Conservation (phyloP, 2,888 invertebrate species). For the Drosophila flavopinicola region DNA sequence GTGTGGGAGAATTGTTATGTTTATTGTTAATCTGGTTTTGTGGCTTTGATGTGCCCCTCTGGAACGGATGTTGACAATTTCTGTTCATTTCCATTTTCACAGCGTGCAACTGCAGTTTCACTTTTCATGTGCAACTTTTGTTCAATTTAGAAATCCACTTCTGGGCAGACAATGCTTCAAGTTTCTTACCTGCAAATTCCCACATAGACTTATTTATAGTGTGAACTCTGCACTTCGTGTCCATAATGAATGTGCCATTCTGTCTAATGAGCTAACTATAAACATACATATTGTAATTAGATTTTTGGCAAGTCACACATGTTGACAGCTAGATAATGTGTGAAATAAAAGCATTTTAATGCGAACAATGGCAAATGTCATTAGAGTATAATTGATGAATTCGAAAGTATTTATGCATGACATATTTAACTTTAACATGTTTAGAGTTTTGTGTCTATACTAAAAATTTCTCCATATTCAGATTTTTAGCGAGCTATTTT, state of each 20-base stretch:
- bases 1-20: conserved; percentile 47
- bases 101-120: conserved; percentile 47
- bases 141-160: conserved; percentile 9
- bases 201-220: conserved; percentile 41
- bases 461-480: too few species aligned
- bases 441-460: too few species aligned
- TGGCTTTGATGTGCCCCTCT: conserved; percentile 24
- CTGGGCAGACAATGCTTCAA: conserved; percentile 29
- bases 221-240: conserved; percentile 39
- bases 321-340: not conserved
- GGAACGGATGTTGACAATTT: conserved; percentile 52
- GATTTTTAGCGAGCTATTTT: too few species aligned
- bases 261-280: conserved; percentile 32
- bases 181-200: conserved; percentile 21
- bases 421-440: too few species aligned
- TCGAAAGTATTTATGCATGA: not conserved
- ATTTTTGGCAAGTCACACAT: conserved; percentile 9
- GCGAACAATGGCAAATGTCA: not conserved
- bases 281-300: conserved; percentile 1
- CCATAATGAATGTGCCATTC: conserved; percentile 30
- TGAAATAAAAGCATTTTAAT: not conserved
- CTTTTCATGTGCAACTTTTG: conserved; percentile 43
- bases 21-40: conserved; percentile 33
- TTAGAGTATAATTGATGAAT: not conserved
- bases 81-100: conserved; percentile 3